These are phyloP conservation scores for Eutrigla gurnardus DNA, from an alignment of 2,797 vertebrate species.

Conservation along the genomic window DNA sequence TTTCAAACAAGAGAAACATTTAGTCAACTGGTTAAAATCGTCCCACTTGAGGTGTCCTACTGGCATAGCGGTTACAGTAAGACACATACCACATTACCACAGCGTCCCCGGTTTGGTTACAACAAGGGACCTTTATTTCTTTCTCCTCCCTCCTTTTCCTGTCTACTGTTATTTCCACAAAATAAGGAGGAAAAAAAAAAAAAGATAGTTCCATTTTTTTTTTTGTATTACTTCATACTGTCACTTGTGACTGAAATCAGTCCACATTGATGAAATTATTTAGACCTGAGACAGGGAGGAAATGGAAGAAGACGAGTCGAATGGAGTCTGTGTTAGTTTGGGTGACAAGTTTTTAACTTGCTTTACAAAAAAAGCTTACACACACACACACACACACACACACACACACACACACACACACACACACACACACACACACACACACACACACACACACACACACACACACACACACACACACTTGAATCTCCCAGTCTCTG, in stretches of 20 bases:
- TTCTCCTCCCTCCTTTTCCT: constrained; percentile 8
- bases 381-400: neutral
- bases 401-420: neutral
- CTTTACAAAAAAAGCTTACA: neutral
- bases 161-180: constrained; percentile 3
- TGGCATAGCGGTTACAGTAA: neutral
- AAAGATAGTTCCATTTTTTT: neutral
- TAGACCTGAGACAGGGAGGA: neutral
- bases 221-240: neutral
- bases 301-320: neutral
- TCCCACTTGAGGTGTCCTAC: neutral
- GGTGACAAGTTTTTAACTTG: neutral
- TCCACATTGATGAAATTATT: neutral
- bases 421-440: neutral
- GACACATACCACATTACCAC: neutral
- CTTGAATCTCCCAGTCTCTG: neutral
- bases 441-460: no score
- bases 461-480: neutral
- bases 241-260: neutral
- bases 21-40: constrained; percentile 7
- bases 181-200: neutral
- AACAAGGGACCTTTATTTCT: neutral
- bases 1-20: constrained; percentile 5
- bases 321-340: neutral
- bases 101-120: constrained; percentile 1